Evolutionary conservation across 2,113 vertebrate genomes (phyloP), one percentile per base, ranked within the genome.

Genomic region (Aldabrachelys gigantea): DNA sequence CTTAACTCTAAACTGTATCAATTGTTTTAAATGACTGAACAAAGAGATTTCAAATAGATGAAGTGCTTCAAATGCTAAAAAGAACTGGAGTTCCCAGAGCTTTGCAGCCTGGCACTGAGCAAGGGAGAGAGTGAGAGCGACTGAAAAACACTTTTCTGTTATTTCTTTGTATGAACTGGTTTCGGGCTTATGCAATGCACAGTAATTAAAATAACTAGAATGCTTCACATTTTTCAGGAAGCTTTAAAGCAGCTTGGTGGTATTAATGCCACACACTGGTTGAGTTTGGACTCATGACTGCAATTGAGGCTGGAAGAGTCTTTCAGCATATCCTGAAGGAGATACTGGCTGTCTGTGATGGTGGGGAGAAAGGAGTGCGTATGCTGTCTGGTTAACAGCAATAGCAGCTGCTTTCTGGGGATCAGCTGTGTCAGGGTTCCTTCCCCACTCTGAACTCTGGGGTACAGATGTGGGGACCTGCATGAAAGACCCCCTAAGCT

Each of bases 181-280:
- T 95, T 96, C 97, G 98, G 97, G 97, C 97, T 98, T 98, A 98
- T 98, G 98, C 97, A 98, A 98, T 87, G 65, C 87, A 78, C 95
- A 97, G 97, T 97, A 98, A 98, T 98, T 98, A 98, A 98, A 98
- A 98, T 98, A 59, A 93, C 97, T 98, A 96, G 95, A 97, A 98
- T 98, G 97, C 98, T 96, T 98, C 49, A 78, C 96, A 98, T 98
- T 98, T 98, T 98, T 98, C 97, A 94, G 95, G 95, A 94, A 95
- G 89, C 86, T 91, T 98, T 95, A 97, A 97, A 95, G 96, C 94
- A 49, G 92, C 95, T 98, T 35, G 65, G 92, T 97, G 95, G 96
- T 96, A 97, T 78, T 72, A 92, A 96, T 94, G 90, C 56, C 90
- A 89, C 54, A 53, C 10, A 49, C 85, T 47, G n/a, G 81, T 82